Conservation (phyloP, 2,888 invertebrate genomes). For the Coenonympha arcania region DNA sequence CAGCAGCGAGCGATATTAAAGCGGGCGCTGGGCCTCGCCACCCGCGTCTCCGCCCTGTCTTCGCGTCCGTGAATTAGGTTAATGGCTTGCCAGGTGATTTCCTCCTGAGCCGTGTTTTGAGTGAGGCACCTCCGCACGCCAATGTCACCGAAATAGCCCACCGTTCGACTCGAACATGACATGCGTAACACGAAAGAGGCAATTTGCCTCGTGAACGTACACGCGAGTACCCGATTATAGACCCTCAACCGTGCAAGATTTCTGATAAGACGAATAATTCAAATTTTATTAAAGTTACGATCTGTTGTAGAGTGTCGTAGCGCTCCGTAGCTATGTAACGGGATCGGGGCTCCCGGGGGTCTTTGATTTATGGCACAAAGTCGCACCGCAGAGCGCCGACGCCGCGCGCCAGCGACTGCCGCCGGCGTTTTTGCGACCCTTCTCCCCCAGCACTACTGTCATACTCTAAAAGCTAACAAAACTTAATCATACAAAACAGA, state of each 20-base stretch:
- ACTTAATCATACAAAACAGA: slow-evolving; percentile 36
- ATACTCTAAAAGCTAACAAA: slow-evolving; percentile 37
- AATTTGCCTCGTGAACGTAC: slow-evolving; percentile 24
- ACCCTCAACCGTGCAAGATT: slow-evolving; percentile 25
- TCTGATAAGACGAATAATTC: slow-evolving; percentile 27
- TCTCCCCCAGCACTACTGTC: slow-evolving; percentile 38
- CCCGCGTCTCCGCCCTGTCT: slow-evolving; percentile 70
- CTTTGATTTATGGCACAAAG: slow-evolving; percentile 68
- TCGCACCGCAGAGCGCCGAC: slow-evolving; percentile 48
- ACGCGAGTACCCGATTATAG: slow-evolving; percentile 28
- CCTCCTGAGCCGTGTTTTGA: slow-evolving; percentile 67
- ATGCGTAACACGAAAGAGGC: slow-evolving; percentile 28
- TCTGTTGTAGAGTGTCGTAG: slow-evolving; percentile 27
- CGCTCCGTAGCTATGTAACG: slow-evolving; percentile 53
- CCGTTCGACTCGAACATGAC: slow-evolving; percentile 40
- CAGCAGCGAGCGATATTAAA: slow-evolving; percentile 70
- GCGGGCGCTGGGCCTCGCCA: slow-evolving; percentile 51
- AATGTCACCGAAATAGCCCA: slow-evolving; percentile 55
- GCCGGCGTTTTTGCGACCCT: slow-evolving; percentile 56
- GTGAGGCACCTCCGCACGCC: slow-evolving; percentile 61
- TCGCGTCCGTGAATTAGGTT: slow-evolving; percentile 73
- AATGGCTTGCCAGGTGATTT: slow-evolving; percentile 74
- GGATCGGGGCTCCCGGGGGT: slow-evolving; percentile 57
- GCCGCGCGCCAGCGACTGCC: slow-evolving; percentile 35
- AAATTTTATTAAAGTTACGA: slow-evolving; percentile 29